Evolutionary conservation across 2,888 invertebrate genomes (phyloP), one percentile per base, ranked within the genome.

Genomic region (Zaprionus bogoriensis): DNA sequence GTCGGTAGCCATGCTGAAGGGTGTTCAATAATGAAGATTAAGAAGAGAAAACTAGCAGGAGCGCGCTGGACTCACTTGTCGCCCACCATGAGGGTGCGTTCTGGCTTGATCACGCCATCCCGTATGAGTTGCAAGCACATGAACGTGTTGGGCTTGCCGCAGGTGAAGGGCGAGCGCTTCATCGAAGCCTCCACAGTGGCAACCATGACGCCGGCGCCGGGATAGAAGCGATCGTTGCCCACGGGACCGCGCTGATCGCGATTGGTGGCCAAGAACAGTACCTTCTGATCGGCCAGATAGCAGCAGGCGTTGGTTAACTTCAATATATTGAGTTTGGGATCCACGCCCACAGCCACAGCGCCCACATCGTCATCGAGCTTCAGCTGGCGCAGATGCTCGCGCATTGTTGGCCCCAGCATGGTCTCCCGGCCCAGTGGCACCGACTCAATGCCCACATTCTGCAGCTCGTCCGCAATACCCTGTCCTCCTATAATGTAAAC

Each of bases 61-160:
- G n/a, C n/a, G n/a, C n/a, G n/a, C n/a, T n/a, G n/a, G 3, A 17
- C 81, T 68, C 51, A 81, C 81, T 69, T 80, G 36, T 82, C 83
- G 28, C 81, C 81, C 12, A 82, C 67, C 64, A 82, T 63, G 4
- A 82, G 61, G 0, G 81, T 82, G 6, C 67, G 67, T 1, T 77
- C 74, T 2, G 81, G 71, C 9, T 63, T 62, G 3, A 82, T 66
- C 0, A 59, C 1, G 2, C 80, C 81, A 5, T 66, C 25, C 0
- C 58, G 66, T 1, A 83, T 25, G 1, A 83, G 46, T 5, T 72
- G 59, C 9, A 48, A 25, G 3, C 71, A 68, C 4, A 82, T 68
- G 17, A 51, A 67, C 1, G 67, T 45, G 47, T 73, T 77, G 19
- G 81, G 81, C 20, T 82, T 82, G 28, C 81, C 81, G 7, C 75